These are phyloP conservation scores for Melanostigma gelatinosum DNA, from an alignment of 2,113 vertebrate genomes.

Conservation along the genomic window DNA sequence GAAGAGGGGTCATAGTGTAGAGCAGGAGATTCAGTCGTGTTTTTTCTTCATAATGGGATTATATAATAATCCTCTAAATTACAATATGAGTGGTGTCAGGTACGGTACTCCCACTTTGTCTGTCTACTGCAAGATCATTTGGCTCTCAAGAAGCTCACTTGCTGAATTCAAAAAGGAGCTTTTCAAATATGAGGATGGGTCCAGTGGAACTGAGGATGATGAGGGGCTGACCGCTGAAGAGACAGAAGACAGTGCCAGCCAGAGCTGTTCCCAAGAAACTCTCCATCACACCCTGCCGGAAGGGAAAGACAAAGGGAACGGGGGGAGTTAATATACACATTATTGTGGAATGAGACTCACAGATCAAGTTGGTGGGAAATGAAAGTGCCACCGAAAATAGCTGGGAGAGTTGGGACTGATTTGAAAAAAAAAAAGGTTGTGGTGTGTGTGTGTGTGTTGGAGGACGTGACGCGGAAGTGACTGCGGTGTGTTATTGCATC, in stretches of 20 bases:
- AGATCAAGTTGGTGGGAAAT: background rate
- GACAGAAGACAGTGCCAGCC: slow-evolving; percentile 92
- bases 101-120: background rate
- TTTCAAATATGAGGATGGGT: slow-evolving; percentile 99
- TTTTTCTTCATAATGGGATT: slow-evolving; percentile 2
- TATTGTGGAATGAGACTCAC: background rate
- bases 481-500: background rate
- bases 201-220: slow-evolving; percentile 99
- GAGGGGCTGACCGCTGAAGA: slow-evolving; percentile 95
- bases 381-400: background rate
- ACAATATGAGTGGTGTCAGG: slow-evolving; percentile 1
- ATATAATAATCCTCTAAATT: background rate
- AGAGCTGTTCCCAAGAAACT: slow-evolving; percentile 96
- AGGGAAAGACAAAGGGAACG: background rate
- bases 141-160: slow-evolving; percentile 85
- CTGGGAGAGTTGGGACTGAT: background rate
- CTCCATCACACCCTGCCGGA: slow-evolving; percentile 94
- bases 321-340: background rate
- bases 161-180: slow-evolving; percentile 98
- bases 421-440: too few species aligned
- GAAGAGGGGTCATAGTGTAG: background rate
- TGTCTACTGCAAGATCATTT: background rate
- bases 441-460: background rate
- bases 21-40: background rate
- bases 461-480: background rate